Conservation (phyloP, 2,888 invertebrate genomes). For the Drosophila kokeensis region DNA sequence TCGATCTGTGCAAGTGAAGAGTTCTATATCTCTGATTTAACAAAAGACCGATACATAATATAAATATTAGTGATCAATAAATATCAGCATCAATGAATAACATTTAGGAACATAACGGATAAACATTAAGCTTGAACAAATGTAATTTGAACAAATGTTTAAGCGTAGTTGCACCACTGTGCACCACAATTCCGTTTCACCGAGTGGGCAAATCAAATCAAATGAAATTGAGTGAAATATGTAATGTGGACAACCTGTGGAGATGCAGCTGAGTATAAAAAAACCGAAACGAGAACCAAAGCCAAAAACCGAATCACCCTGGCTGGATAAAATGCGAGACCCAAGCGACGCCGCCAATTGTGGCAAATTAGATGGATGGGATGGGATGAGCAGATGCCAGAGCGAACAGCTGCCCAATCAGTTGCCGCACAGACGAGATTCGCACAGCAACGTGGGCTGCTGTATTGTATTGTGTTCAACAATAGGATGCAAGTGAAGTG, state of each 20-base stretch:
- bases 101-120: background rate
- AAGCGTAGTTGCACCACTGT: conserved; percentile 51
- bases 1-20: background rate
- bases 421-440: conserved; percentile 73
- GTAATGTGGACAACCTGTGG: conserved; percentile 44
- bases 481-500: conserved; percentile 80
- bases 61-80: too few relatives aligned
- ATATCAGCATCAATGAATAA: background rate
- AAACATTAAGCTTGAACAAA: background rate
- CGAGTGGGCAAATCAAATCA: conserved; percentile 66
- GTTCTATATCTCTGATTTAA: background rate
- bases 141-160: background rate
- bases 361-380: conserved; percentile 68
- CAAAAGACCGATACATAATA: too few relatives aligned
- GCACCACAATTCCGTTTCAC: conserved; percentile 31
- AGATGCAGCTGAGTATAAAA: conserved; percentile 38
- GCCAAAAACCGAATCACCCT: conserved; percentile 2
- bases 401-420: conserved; percentile 54
- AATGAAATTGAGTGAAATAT: conserved; percentile 72
- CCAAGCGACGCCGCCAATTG: conserved; percentile 65
- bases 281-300: conserved; percentile 17
- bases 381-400: conserved; percentile 22
- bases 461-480: conserved; percentile 9
- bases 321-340: conserved; percentile 48
- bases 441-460: conserved; percentile 61